Conservation (phyloP, 2,113 vertebrate genomes). For the Sorex fumeus region DNA sequence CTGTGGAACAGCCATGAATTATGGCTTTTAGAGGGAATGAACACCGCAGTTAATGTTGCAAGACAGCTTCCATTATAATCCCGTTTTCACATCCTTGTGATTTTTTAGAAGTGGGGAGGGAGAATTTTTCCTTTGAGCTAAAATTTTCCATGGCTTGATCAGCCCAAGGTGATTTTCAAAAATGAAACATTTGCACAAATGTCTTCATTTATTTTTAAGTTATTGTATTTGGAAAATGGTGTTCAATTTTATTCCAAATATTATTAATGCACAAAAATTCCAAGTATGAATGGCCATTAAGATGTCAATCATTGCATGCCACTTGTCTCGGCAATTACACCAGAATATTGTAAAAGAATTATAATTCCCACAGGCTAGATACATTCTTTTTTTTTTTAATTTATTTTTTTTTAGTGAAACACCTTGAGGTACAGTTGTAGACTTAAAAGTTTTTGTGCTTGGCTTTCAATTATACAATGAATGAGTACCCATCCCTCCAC, state of each 20-base stretch:
- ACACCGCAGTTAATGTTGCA: slow-evolving; percentile 83
- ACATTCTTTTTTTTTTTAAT: no score
- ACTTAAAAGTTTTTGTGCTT: no score
- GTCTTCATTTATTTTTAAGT: slow-evolving; percentile 68
- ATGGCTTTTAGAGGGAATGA: slow-evolving; percentile 80
- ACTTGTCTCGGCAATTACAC: slow-evolving; percentile 54
- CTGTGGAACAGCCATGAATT: slow-evolving; percentile 77
- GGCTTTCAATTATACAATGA: no score
- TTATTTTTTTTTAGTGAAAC: no score
- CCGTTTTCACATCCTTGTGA: slow-evolving; percentile 72
- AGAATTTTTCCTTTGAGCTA: slow-evolving; percentile 71
- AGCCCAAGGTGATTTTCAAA: slow-evolving; percentile 73
- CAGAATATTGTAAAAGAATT: slow-evolving; percentile 59
- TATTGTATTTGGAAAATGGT: slow-evolving; percentile 70
- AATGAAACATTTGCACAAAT: slow-evolving; percentile 72
- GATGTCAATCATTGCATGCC: slow-evolving; percentile 34
- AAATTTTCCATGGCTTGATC: slow-evolving; percentile 75
- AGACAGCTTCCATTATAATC: slow-evolving; percentile 78
- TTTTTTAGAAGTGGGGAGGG: slow-evolving; percentile 42
- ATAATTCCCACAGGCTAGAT: slow-evolving; percentile 40
- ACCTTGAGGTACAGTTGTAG: no score
- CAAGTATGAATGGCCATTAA: slow-evolving; percentile 61
- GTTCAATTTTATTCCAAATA: slow-evolving; percentile 58
- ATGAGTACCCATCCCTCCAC: no score
- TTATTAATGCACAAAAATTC: slow-evolving; percentile 68